A percentile compares a stretch with the other conserved stretches of the same genome.
Evolutionary conservation across 2,797 vertebrate species (phyloP).

Genomic region (Gambelia wislizenii): DNA sequence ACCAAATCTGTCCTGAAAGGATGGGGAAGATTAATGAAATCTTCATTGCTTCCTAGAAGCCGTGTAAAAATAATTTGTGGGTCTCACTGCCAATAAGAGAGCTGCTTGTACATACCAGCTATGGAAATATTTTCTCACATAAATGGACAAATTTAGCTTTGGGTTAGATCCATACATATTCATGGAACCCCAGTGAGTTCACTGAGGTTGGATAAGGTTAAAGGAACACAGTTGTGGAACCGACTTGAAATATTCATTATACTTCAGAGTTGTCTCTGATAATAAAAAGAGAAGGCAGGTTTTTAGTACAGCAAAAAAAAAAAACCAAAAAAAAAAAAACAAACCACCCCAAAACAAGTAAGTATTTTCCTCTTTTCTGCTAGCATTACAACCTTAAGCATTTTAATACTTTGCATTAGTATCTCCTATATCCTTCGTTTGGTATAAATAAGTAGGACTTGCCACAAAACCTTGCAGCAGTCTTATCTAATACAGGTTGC

Average conservation of each 20-base stretch:
- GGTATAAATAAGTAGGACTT: not conserved
- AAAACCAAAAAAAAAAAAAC: no score
- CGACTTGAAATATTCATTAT: constrained; percentile 36
- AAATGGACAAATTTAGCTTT: constrained; percentile 41
- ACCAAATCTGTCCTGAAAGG: constrained; percentile 42
- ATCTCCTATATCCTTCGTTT: not conserved
- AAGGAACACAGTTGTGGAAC: constrained; percentile 27
- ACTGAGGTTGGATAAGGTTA: constrained; percentile 26
- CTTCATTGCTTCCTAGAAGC: constrained; percentile 50
- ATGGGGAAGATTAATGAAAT: constrained; percentile 33
- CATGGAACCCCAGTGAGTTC: not conserved
- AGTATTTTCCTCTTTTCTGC: not conserved
- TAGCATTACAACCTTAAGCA: not conserved
- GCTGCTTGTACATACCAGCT: constrained; percentile 38
- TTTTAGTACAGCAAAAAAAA: not conserved
- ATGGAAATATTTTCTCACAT: constrained; percentile 34
- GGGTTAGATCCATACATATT: constrained; percentile 40
- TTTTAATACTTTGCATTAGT: not conserved
- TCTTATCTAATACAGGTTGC: no score
- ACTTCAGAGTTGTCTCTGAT: constrained; percentile 2
- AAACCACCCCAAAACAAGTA: no score
- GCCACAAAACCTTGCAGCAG: not conserved
- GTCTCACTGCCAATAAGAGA: constrained; percentile 48
- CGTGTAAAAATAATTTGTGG: constrained; percentile 47
- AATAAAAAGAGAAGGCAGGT: constrained; percentile 14